Evolutionary conservation across 1,140 invertebrate species (phyloP).

Genomic region (Centruroides sculpturatus): DNA sequence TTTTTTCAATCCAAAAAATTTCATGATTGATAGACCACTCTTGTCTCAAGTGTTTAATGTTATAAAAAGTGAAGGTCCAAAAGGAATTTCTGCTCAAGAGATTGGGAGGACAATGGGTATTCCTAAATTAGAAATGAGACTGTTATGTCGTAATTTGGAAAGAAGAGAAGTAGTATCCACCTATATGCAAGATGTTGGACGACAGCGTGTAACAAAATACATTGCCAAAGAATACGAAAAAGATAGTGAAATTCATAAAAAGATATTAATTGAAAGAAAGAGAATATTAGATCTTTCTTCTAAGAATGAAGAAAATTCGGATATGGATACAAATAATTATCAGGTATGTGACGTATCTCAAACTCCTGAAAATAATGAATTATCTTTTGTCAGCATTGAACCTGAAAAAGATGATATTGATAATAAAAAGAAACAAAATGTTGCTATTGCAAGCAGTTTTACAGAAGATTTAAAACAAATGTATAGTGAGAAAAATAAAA

Average conservation of each 20-base stretch:
- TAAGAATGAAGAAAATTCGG: no score
- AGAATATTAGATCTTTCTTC: neutral
- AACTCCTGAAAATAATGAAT: neutral
- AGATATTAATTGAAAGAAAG: slow-evolving; percentile 15
- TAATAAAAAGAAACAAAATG: no score
- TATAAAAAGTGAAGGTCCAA: slow-evolving; percentile 30
- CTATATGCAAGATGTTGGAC: slow-evolving; percentile 38
- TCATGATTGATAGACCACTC: slow-evolving; percentile 19
- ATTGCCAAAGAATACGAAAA: slow-evolving; percentile 28
- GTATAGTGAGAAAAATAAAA: slow-evolving; percentile 18
- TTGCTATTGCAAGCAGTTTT: neutral
- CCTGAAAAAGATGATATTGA: no score
- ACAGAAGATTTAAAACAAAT: slow-evolving; percentile 18
- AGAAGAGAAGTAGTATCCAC: slow-evolving; percentile 31
- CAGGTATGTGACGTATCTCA: neutral
- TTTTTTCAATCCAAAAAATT: slow-evolving; percentile 24
- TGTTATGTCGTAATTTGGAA: slow-evolving; percentile 34
- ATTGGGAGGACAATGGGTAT: slow-evolving; percentile 33
- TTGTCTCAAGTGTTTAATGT: slow-evolving; percentile 34
- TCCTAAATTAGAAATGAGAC: slow-evolving; percentile 36
- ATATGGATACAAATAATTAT: neutral
- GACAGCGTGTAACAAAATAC: slow-evolving; percentile 32
- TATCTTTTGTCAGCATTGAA: no score
- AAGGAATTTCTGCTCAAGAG: slow-evolving; percentile 36
- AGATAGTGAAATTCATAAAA: slow-evolving; percentile 14